These are phyloP conservation scores for Brenthis hecate DNA, from an alignment of 2,888 invertebrate species.

Conservation along the genomic window DNA sequence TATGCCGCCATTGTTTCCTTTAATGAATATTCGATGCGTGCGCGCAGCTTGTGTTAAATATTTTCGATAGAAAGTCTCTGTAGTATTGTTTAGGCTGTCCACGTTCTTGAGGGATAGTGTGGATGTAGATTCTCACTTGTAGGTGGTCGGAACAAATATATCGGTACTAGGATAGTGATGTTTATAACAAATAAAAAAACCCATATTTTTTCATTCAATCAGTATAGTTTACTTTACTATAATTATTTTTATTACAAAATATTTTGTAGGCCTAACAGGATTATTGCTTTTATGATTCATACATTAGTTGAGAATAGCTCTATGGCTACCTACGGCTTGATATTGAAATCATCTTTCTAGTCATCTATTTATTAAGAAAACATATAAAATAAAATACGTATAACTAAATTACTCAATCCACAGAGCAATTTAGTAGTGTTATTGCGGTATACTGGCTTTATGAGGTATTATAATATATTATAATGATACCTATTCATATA, in stretches of 20 bases:
- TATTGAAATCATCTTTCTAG: too few relatives aligned
- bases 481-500: constrained; percentile 1
- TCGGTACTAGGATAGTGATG: background rate
- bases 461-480: background rate
- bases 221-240: too few relatives aligned
- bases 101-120: constrained; percentile 35
- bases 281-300: too few relatives aligned
- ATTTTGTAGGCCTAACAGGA: too few relatives aligned
- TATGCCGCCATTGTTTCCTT: constrained; percentile 59
- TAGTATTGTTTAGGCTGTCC: constrained; percentile 47
- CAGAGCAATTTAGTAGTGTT: background rate
- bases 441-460: background rate
- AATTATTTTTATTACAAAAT: too few relatives aligned
- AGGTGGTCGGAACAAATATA: constrained; percentile 31
- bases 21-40: constrained; percentile 67
- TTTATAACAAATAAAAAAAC: too few relatives aligned
- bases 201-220: too few relatives aligned
- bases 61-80: constrained; percentile 74
- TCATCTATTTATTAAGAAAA: too few relatives aligned
- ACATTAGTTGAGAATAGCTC: too few relatives aligned
- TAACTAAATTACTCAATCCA: too few relatives aligned
- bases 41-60: constrained; percentile 66
- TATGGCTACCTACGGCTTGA: too few relatives aligned
- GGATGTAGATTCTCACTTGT: constrained; percentile 34
- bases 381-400: too few relatives aligned